Conservation (phyloP, 1,140 invertebrate genomes). For the Saccostrea cuccullata region DNA sequence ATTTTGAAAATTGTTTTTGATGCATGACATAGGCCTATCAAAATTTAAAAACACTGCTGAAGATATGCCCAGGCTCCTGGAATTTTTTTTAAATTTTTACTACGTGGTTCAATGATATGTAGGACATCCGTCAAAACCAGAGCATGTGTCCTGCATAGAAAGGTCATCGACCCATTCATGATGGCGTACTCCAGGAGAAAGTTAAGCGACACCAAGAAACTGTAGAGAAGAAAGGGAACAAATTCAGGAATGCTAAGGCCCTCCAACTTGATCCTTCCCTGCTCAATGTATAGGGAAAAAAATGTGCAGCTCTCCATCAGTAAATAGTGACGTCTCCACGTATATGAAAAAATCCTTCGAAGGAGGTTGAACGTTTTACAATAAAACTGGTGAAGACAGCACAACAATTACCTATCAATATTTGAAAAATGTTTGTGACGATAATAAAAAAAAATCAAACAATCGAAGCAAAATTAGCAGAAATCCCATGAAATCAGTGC, state of each 20-base stretch:
- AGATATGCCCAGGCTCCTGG: not conserved
- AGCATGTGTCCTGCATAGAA: not conserved
- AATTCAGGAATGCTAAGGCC: not conserved
- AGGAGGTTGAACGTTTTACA: no score
- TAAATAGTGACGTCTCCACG: no score
- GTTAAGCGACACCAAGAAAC: not conserved
- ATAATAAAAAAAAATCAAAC: not conserved
- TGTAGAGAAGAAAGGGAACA: slow-evolving; percentile 18
- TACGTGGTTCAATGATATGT: not conserved
- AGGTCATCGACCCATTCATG: not conserved
- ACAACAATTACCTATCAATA: not conserved
- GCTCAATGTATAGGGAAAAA: no score
- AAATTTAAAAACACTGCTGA: not conserved
- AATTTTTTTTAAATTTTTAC: not conserved
- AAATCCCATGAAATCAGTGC: not conserved
- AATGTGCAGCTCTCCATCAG: no score
- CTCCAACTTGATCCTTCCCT: no score
- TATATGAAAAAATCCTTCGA: no score
- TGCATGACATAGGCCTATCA: no score
- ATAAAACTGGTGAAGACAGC: no score
- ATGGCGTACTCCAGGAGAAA: not conserved
- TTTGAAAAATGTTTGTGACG: slow-evolving; percentile 1
- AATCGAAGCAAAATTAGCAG: not conserved
- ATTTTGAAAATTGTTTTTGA: no score
- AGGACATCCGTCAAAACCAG: not conserved